phyloP scores from a whole-genome alignment of 2,888 invertebrate species.

The Tinea trinotella region DNA sequence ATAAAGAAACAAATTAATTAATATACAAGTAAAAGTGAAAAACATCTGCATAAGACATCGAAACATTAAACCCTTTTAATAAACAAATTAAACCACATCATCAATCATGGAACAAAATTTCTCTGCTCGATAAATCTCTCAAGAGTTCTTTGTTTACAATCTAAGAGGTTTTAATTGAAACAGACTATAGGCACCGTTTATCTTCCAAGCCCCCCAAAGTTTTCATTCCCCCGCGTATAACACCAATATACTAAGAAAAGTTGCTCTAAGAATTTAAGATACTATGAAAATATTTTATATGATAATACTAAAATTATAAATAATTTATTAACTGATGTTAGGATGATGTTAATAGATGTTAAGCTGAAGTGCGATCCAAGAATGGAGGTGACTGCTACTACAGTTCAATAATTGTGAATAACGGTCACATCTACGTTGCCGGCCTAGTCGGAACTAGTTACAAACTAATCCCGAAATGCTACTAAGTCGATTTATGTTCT shows the following conservation, averaged over 20 bases:
- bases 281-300: constrained; percentile 14
- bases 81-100: constrained; percentile 1
- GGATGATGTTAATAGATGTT: no score
- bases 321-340: no score
- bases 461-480: no score
- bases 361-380: no score
- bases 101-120: neutral
- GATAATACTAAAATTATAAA: neutral
- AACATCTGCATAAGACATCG: neutral
- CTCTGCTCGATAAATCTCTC: constrained; percentile 1
- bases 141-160: constrained; percentile 8
- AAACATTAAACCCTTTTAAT: neutral
- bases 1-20: neutral
- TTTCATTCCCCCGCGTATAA: constrained; percentile 1
- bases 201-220: neutral
- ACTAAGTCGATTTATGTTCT: no score
- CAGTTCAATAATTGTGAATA: no score
- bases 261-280: constrained; percentile 16
- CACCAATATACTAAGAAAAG: neutral
- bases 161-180: constrained; percentile 5
- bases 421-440: no score
- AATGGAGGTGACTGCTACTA: no score
- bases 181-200: constrained; percentile 9
- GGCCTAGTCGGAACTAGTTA: no score
- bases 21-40: neutral